These are phyloP conservation scores for Brachystomella parvula DNA, from an alignment of 1,140 invertebrate genomes.

Conservation along the genomic window DNA sequence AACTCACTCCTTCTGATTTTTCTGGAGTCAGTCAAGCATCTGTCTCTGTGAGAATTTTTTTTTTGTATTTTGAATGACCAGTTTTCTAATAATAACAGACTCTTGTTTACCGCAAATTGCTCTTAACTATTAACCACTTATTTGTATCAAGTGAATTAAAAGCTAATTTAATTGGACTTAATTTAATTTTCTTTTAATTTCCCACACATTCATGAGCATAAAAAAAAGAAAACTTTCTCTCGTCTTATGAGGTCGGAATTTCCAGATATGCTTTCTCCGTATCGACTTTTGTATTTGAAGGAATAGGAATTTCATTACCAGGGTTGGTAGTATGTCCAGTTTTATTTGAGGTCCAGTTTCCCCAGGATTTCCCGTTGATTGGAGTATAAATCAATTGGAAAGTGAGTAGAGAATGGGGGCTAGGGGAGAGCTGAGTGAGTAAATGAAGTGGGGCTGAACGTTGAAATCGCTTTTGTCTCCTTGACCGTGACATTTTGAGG, in stretches of 20 bases:
- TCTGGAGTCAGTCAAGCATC: no score
- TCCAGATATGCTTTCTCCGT: no score
- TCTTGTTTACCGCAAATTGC: not conserved
- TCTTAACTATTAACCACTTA: not conserved
- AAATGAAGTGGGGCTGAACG: conserved; percentile 5
- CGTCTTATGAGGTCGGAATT: no score
- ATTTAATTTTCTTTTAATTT: not conserved
- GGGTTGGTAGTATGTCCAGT: not conserved
- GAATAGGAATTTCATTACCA: not conserved
- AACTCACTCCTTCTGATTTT: no score
- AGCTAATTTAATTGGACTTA: conserved; percentile 5
- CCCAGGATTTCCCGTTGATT: not conserved
- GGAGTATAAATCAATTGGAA: not conserved
- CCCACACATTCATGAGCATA: not conserved
- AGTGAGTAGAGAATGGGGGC: not conserved
- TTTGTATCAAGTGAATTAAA: not conserved
- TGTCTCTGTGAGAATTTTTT: no score
- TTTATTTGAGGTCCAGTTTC: not conserved
- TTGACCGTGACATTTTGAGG: not conserved
- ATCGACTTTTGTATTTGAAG: no score
- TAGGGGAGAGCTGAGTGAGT: not conserved
- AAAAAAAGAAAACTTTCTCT: not conserved
- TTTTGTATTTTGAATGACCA: not conserved
- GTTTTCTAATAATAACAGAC: not conserved
- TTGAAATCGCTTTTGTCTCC: not conserved